A percentile compares a stretch with the other conserved stretches of the same genome.
Conservation (phyloP, 1,140 invertebrate species). For the Halictus rubicundus region DNA sequence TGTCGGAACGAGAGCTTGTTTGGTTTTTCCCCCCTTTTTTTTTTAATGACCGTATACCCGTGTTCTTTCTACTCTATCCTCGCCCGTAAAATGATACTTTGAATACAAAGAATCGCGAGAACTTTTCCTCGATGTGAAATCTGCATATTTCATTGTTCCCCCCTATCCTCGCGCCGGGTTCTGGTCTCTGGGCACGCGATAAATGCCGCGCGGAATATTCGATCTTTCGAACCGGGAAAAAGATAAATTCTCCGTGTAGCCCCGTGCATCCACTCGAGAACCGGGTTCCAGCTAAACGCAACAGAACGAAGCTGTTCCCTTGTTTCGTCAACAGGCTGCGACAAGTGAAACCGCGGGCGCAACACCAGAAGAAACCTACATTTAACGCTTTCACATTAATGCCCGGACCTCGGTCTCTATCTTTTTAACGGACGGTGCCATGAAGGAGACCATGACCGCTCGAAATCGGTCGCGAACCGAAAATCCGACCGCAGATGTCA, state of each 20-base stretch:
- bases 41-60: not conserved
- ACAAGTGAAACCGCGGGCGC: not conserved
- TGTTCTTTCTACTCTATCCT: not conserved
- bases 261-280: too few species aligned
- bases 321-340: not conserved
- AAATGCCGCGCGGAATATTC: not conserved
- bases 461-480: not conserved
- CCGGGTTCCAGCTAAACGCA: too few species aligned
- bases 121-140: not conserved
- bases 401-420: not conserved
- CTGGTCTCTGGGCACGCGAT: not conserved
- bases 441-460: not conserved
- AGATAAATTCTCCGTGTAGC: not conserved
- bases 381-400: constrained; percentile 33
- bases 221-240: not conserved
- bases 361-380: constrained; percentile 14
- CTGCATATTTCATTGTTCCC: not conserved
- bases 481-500: too few species aligned
- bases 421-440: not conserved
- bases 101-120: not conserved
- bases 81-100: not conserved
- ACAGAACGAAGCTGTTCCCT: too few species aligned
- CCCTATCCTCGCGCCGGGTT: not conserved
- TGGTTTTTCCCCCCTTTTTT: not conserved
- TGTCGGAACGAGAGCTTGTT: not conserved